Base-by-base conservation (phyloP, 2,113 vertebrate genomes). In the Calypte anna region DNA sequence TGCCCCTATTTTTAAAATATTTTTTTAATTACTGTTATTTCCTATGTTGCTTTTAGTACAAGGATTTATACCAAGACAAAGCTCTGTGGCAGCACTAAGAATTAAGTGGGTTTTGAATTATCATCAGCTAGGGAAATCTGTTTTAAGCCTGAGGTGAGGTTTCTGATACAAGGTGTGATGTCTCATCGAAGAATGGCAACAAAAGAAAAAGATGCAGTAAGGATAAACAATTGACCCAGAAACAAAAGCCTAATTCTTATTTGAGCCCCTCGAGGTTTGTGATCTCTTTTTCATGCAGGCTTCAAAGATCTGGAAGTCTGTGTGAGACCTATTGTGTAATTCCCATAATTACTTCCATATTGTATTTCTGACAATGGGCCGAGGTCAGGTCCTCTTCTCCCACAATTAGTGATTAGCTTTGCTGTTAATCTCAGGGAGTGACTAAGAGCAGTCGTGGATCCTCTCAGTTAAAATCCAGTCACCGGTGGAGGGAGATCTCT, bases 281-380 rank as follows among this genome's bases (percentile, higher is more conserved):
- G 50, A 31, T 75, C 46, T 76, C 43, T 44, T 76, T 92, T 90
- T 84, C 54, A 91, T 85, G 58, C 20, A 69, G 53, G 51, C 68
- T 94, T 95, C 94, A 95, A 91, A 89, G 94, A 76, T 55, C 36
- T 94, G 63, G 31, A 93, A 82, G 44, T 87, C 58, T 17, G 5
- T 89, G 30, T 54, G 40, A 82, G 28, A 68, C 43, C 69, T 93
- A 15, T 91, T 92, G 54, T 72, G 44, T 68, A 91, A 91, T 72
- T 94, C 33, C 54, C 24, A 7, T 73, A 88, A 88, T 86, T 78
- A 44, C 31, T 92, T 86, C 75, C 66, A 64, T 55, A 57, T 84
- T 88, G 72, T 63, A 53, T 48, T 94, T 86, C 23, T 54, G 44
- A 50, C 46, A 23, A 15, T 48, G 62, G 33, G 17, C 66, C 59